These are phyloP conservation scores for Campoletis raptor DNA, from an alignment of 2,888 invertebrate species.

Conservation along the genomic window DNA sequence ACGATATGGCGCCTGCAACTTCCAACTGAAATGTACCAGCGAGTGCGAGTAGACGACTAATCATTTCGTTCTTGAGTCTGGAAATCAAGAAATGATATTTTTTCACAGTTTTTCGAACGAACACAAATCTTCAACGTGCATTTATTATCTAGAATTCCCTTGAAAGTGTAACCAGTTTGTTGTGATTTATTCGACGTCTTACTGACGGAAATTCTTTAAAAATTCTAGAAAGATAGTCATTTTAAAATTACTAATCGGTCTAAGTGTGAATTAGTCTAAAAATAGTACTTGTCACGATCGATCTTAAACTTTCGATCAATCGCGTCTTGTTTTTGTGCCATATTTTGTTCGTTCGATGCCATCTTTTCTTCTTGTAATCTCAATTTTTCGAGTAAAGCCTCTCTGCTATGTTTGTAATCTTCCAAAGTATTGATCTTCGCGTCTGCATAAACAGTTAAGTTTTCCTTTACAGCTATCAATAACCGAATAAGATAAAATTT, in stretches of 20 bases:
- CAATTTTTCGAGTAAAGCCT: conserved; percentile 74
- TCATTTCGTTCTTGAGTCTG: conserved; percentile 79
- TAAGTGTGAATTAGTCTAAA: neutral
- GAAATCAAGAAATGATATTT: neutral
- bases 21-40: conserved; percentile 76
- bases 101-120: neutral
- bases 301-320: conserved; percentile 76
- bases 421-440: conserved; percentile 79
- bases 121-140: neutral
- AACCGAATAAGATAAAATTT: neutral
- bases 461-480: neutral
- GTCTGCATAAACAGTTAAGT: conserved; percentile 70
- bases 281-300: conserved; percentile 77
- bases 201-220: neutral
- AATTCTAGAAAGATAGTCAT: neutral
- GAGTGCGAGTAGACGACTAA: conserved; percentile 73
- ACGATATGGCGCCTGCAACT: conserved; percentile 69
- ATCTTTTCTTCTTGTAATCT: conserved; percentile 67
- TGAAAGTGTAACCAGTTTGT: too few species aligned
- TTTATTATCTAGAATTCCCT: too few species aligned
- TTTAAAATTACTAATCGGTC: neutral
- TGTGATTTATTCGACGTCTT: neutral
- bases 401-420: conserved; percentile 76
- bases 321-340: conserved; percentile 68
- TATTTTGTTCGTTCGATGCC: conserved; percentile 70